phyloP scores from a whole-genome alignment of 2,888 invertebrate species.

The Lasioglossum leucozonium region DNA sequence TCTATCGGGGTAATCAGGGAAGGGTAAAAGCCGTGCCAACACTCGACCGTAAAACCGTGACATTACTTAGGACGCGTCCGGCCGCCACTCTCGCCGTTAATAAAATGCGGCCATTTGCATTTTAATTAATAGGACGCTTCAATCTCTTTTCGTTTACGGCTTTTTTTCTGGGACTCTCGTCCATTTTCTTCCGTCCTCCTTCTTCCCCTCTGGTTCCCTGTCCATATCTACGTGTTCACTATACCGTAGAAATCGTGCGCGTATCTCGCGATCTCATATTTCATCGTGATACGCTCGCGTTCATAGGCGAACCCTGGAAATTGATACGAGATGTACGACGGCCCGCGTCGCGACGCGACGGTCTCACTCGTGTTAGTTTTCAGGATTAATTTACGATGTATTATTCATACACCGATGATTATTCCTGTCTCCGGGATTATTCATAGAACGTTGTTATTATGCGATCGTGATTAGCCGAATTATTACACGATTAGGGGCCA shows the following conservation, averaged over 20 bases:
- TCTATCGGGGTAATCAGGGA: slow-evolving; percentile 55
- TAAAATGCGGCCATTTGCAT: slow-evolving; percentile 58
- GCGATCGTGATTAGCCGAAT: slow-evolving; percentile 70
- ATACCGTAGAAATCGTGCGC: not conserved
- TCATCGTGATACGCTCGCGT: slow-evolving; percentile 27
- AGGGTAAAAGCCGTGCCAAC: slow-evolving; percentile 50
- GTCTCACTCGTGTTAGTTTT: slow-evolving; percentile 58
- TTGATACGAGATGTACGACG: slow-evolving; percentile 27
- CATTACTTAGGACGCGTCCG: slow-evolving; percentile 52
- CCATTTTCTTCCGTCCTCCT: not conserved
- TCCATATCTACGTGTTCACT: not conserved
- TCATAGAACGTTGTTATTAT: slow-evolving; percentile 63
- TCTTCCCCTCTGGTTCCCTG: not conserved
- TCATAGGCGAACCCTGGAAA: slow-evolving; percentile 27
- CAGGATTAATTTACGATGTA: slow-evolving; percentile 69
- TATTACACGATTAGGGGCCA: slow-evolving; percentile 69
- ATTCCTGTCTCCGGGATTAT: slow-evolving; percentile 61
- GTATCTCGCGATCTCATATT: slow-evolving; percentile 6
- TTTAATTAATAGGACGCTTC: slow-evolving; percentile 50
- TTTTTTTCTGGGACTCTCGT: slow-evolving; percentile 4
- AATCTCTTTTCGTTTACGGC: not conserved
- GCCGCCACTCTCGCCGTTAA: slow-evolving; percentile 43
- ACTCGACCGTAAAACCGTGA: slow-evolving; percentile 50
- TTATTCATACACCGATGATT: slow-evolving; percentile 66
- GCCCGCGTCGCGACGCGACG: slow-evolving; percentile 40